phyloP scores from a whole-genome alignment of 2,113 vertebrate genomes.

The Syrmaticus mikado region DNA sequence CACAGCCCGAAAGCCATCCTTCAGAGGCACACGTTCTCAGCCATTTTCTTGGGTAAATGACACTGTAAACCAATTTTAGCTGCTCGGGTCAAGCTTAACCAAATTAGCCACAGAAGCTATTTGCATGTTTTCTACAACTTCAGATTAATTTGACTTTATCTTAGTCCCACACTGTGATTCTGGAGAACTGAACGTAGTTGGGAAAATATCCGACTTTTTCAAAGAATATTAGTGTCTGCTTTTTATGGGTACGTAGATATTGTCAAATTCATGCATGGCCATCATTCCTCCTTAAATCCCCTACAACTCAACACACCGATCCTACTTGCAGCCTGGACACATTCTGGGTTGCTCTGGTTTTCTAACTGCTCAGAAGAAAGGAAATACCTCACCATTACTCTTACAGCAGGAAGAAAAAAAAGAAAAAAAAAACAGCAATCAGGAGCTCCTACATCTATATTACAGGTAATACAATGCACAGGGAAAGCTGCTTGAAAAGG shows the following conservation, averaged over 20 bases:
- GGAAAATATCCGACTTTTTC: background rate
- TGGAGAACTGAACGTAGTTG: background rate
- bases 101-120: background rate
- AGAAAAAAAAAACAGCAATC: background rate
- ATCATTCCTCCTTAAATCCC: background rate
- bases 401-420: background rate
- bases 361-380: background rate
- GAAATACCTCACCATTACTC: background rate
- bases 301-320: background rate
- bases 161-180: fast-evolving
- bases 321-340: background rate
- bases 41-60: background rate
- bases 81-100: background rate
- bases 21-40: constrained; percentile 9
- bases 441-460: background rate
- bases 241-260: background rate
- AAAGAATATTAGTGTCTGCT: background rate
- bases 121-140: background rate
- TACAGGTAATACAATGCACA: background rate
- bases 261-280: background rate
- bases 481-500: background rate
- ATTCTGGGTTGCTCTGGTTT: background rate
- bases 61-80: background rate
- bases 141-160: background rate
- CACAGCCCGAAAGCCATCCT: background rate